phyloP scores from a whole-genome alignment of 1,140 invertebrate species.

The Dendrolimus kikuchii region DNA sequence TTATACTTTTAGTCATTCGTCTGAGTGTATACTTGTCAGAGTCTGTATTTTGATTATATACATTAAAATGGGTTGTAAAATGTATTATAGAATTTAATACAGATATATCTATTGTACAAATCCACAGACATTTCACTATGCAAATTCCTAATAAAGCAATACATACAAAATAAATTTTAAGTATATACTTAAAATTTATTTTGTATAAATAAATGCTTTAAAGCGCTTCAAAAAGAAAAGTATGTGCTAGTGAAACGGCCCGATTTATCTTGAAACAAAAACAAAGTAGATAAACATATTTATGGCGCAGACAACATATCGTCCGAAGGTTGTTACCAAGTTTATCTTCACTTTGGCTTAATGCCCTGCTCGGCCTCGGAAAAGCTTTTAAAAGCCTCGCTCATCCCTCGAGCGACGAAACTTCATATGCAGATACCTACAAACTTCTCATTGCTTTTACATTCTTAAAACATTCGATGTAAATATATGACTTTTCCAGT shows the following conservation, averaged over 20 bases:
- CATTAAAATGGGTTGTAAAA: too few species aligned
- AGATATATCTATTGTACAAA: too few species aligned
- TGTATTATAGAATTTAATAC: neutral
- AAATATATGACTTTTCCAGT: too few species aligned
- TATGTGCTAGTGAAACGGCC: constrained; percentile 42
- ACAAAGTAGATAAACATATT: constrained; percentile 50
- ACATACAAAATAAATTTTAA: neutral
- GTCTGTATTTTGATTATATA: too few species aligned
- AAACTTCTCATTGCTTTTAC: constrained; percentile 2
- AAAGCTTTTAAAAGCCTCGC: constrained; percentile 55
- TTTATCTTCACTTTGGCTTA: constrained; percentile 56
- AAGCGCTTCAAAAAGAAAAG: constrained; percentile 27
- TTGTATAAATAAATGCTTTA: too few species aligned
- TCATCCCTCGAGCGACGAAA: constrained; percentile 46
- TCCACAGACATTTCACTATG: too few species aligned
- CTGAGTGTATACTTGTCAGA: too few species aligned
- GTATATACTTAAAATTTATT: too few species aligned
- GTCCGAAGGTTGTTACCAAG: constrained; percentile 34
- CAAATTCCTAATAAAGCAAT: neutral
- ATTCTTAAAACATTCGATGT: constrained; percentile 2
- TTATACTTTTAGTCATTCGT: too few species aligned
- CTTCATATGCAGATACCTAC: constrained; percentile 31
- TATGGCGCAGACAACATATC: constrained; percentile 43
- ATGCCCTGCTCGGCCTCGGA: constrained; percentile 42
- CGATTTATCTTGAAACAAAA: constrained; percentile 53